These are phyloP conservation scores for Trichomalopsis sarcophagae DNA, from an alignment of 1,140 invertebrate genomes.

Conservation along the genomic window DNA sequence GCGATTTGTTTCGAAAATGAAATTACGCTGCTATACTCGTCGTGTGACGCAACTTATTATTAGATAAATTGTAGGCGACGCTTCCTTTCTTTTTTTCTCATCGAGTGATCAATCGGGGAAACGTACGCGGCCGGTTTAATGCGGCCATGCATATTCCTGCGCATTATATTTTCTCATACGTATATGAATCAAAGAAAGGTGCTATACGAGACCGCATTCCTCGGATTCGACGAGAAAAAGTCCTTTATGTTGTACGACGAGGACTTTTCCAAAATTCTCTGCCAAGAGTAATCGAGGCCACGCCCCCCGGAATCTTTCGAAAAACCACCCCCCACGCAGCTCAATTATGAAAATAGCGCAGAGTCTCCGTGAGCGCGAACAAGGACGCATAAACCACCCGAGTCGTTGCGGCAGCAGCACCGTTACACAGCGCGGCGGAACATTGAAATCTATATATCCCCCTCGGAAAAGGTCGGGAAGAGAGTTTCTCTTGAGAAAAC, in stretches of 20 bases:
- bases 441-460: constrained; percentile 35
- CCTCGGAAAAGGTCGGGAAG: constrained; percentile 7
- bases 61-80: neutral
- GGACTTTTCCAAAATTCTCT: too few relatives aligned
- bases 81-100: neutral
- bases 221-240: too few relatives aligned
- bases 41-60: neutral
- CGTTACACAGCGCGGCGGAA: neutral
- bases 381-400: constrained; percentile 3
- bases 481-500: neutral
- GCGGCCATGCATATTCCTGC: too few relatives aligned
- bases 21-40: neutral
- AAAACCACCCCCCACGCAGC: neutral
- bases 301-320: neutral
- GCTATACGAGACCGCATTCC: too few relatives aligned
- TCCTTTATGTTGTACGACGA: too few relatives aligned
- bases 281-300: neutral
- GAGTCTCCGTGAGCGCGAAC: neutral
- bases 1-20: constrained; percentile 28
- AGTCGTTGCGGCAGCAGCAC: neutral
- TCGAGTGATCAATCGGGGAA: neutral
- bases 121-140: too few relatives aligned
- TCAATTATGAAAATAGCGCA: constrained; percentile 9
- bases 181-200: too few relatives aligned
- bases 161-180: too few relatives aligned